phyloP scores from a whole-genome alignment of 2,888 invertebrate genomes.

The Stratiomys singularior region DNA sequence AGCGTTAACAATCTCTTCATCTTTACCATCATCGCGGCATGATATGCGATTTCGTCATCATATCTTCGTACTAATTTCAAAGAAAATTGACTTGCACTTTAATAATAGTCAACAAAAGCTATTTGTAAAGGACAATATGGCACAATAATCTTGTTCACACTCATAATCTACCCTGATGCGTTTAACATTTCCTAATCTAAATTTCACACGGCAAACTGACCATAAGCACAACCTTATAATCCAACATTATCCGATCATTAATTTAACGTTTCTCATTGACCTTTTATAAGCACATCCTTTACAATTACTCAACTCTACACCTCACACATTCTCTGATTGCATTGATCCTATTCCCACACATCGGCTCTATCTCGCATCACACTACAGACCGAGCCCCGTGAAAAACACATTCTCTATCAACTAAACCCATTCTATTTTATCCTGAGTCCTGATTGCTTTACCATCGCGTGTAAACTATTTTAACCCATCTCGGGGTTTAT shows the following conservation, averaged over 20 bases:
- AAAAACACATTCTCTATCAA: background rate
- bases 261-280: slow-evolving; percentile 24
- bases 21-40: too few species aligned
- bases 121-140: too few species aligned
- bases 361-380: too few species aligned
- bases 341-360: background rate
- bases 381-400: too few species aligned
- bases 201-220: background rate
- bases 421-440: background rate
- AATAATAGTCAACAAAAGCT: too few species aligned
- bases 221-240: slow-evolving; percentile 11
- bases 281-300: background rate
- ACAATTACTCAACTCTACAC: background rate
- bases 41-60: too few species aligned
- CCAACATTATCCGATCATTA: background rate
- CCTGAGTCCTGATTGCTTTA: too few species aligned
- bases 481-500: slow-evolving; percentile 19
- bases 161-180: too few species aligned
- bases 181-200: background rate
- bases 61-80: too few species aligned
- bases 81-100: too few species aligned
- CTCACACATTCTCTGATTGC: background rate
- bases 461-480: slow-evolving; percentile 24
- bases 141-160: too few species aligned
- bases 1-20: too few species aligned